These are phyloP conservation scores for Heterodera schachtii DNA, from an alignment of 1,140 invertebrate species.

Conservation along the genomic window DNA sequence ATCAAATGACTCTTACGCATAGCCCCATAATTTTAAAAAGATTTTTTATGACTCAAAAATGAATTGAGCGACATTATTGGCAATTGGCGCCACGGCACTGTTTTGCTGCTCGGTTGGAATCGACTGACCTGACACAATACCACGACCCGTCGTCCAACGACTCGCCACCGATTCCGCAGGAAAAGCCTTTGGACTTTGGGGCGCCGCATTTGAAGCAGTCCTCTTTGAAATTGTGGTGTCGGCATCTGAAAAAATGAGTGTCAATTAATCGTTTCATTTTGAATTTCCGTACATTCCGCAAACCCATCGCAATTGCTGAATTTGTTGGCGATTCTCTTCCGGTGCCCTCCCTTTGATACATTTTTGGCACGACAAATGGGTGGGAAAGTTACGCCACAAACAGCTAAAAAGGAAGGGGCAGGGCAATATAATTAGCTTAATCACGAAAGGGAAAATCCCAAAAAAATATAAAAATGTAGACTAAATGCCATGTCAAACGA, in stretches of 20 bases:
- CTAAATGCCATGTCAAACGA: too few species aligned
- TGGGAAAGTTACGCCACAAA: background rate
- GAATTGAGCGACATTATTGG: too few species aligned
- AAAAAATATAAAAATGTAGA: too few species aligned
- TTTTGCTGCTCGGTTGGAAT: too few species aligned
- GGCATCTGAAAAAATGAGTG: background rate
- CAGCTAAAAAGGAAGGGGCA: background rate
- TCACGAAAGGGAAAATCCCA: too few species aligned
- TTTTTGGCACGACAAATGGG: background rate
- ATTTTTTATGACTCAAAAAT: too few species aligned
- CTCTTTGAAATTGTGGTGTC: background rate
- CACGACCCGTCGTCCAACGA: background rate
- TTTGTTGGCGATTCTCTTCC: background rate
- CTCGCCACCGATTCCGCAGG: background rate
- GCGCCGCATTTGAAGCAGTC: background rate
- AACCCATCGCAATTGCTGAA: background rate
- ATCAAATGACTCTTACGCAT: too few species aligned
- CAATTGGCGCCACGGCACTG: too few species aligned
- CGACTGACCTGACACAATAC: background rate
- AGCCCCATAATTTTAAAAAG: too few species aligned
- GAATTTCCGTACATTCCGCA: background rate
- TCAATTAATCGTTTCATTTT: background rate
- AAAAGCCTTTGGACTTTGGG: background rate
- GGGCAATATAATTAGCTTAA: too few species aligned
- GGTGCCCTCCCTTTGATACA: background rate